These are phyloP conservation scores for Oophaga pumilio DNA, from an alignment of 2,113 vertebrate genomes.

Conservation along the genomic window DNA sequence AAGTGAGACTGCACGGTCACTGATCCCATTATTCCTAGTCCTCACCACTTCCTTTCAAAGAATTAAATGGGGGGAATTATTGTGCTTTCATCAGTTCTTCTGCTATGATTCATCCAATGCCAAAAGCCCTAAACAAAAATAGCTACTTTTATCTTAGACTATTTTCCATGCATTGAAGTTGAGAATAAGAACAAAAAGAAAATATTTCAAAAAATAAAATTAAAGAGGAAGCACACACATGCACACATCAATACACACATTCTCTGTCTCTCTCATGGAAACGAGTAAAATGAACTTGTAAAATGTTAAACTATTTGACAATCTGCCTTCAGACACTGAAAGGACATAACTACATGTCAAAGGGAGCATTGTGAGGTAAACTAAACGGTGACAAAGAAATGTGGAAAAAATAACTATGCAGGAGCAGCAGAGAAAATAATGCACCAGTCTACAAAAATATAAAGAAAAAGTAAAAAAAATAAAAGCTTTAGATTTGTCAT, in stretches of 20 bases:
- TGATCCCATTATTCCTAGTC: constrained; percentile 41
- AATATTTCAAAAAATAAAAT: constrained; percentile 17
- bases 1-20: constrained; percentile 10
- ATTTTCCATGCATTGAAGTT: neutral
- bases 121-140: constrained; percentile 38
- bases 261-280: neutral
- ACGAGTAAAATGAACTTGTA: neutral
- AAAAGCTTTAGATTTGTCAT: too few species aligned
- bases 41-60: constrained; percentile 42
- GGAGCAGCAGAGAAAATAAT: neutral
- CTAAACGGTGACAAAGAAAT: neutral
- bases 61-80: constrained; percentile 33
- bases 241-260: neutral
- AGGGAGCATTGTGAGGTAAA: neutral
- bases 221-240: neutral
- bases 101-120: constrained; percentile 38
- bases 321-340: neutral
- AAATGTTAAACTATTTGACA: constrained; percentile 4
- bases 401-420: neutral
- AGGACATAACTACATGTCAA: neutral
- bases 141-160: constrained; percentile 16
- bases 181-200: neutral
- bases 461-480: too few species aligned
- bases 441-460: neutral
- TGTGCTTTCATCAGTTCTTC: constrained; percentile 26